Evolutionary conservation across 2,113 vertebrate genomes (phyloP).

Genomic region (Rutilus rutilus): DNA sequence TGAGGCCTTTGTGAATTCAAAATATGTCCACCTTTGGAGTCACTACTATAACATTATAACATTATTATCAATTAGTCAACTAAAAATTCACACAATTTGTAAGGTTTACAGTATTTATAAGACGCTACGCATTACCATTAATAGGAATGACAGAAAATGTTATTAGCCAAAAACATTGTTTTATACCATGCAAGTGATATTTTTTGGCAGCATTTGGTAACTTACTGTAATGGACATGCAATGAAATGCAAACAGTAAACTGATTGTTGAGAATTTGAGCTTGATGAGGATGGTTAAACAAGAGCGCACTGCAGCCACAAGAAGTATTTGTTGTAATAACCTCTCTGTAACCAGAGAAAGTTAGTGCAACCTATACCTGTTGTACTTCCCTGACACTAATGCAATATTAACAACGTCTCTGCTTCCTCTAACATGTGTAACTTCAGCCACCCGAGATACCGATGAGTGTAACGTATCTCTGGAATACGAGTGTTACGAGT

Average conservation of each 20-base stretch:
- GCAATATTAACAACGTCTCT: slow-evolving; percentile 70
- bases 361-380: slow-evolving; percentile 61
- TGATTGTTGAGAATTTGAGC: not conserved
- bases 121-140: not conserved
- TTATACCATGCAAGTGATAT: not conserved
- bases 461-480: slow-evolving; percentile 7
- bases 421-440: slow-evolving; percentile 52
- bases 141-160: not conserved
- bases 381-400: slow-evolving; percentile 51
- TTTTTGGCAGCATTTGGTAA: not conserved
- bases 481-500: not conserved
- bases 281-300: not conserved
- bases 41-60: not conserved
- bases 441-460: slow-evolving; percentile 30
- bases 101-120: not conserved
- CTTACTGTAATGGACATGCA: not conserved
- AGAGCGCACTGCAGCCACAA: not conserved
- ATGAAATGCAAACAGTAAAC: not conserved
- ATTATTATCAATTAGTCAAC: not conserved
- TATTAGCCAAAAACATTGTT: not conserved
- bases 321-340: not conserved
- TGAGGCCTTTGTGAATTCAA: too few species aligned
- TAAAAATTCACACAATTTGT: not conserved
- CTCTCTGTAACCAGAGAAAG: slow-evolving; percentile 67
- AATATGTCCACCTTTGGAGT: too few species aligned